Evolutionary conservation across 2,113 vertebrate species (phyloP), one percentile per base, ranked within the genome.

Genomic region (Phylloscopus trochiloides): DNA sequence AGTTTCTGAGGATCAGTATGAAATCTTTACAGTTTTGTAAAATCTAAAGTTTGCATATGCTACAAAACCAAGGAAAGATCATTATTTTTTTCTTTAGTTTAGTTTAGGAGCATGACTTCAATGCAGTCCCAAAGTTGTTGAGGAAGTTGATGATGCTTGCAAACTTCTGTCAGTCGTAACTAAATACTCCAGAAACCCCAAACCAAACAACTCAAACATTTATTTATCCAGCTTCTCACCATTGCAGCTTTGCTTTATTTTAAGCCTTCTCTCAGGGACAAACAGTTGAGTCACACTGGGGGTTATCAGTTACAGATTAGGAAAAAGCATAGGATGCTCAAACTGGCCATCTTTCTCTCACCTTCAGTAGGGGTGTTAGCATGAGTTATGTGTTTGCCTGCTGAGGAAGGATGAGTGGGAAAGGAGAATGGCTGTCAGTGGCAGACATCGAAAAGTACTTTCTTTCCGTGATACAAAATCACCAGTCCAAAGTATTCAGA

Each of bases 321-420:
- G 16, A 22, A 81, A 63, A 88, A 75, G 48, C 74, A 89, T 10
- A 17, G 31, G 25, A 14, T 85, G 43, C 76, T 66, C 38, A 54
- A 48, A 59, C 42, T 78, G 75, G n/a, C 19, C 48, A 26, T 67
- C 17, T 45, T 32, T 84, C 34, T 84, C 42, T 80, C 29, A 59
- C 47, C 87, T 72, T 12, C 21, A 42, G 19, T 65, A 21, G 17
- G 26, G 45, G 24, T 78, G 73, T 96, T 86, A 79, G 34, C 54
- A 32, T 61, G 51, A 88, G 34, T 93, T 97, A 75, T 68, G 93
- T 94, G 74, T 90, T 97, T 95, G 57, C 94, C 91, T 95, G 76
- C 65, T 61, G 40, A 84, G 45, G 59, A 88, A 52, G 88, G 59
- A 86, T 86, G 65, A 52, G 63, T 82, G 73, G 88, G 59, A 95